Evolutionary conservation across 2,113 vertebrate species (phyloP).

Genomic region (Dermatemys mawii): DNA sequence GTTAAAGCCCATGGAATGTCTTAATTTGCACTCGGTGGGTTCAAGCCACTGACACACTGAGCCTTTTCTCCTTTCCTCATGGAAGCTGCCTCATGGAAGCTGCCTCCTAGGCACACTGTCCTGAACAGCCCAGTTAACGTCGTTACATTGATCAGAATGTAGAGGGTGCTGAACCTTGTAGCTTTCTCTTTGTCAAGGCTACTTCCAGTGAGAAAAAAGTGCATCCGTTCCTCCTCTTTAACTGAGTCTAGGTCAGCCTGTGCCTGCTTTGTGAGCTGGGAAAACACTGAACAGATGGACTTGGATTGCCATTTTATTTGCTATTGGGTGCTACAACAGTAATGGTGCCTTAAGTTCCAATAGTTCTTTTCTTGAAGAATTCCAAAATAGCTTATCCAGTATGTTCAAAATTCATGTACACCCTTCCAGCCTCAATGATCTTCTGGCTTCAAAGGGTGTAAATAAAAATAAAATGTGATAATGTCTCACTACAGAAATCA

Average conservation of each 20-base stretch:
- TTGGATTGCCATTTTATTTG: not conserved
- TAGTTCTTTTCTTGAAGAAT: not conserved
- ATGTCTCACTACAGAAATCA: not conserved
- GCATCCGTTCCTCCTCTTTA: not conserved
- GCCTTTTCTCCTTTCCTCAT: not conserved
- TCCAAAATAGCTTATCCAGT: not conserved
- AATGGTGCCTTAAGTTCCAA: not conserved
- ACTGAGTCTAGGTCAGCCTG: not conserved
- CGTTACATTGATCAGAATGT: not conserved
- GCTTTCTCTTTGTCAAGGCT: not conserved
- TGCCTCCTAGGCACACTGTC: no score
- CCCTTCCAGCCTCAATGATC: not conserved
- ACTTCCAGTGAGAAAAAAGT: fast-evolving
- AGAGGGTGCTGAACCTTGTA: no score
- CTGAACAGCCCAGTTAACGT: no score
- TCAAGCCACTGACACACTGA: not conserved
- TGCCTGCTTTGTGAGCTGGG: not conserved
- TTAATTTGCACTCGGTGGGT: not conserved
- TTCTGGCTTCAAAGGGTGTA: not conserved
- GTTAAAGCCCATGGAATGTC: not conserved
- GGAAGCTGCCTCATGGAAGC: no score
- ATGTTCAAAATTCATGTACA: no score
- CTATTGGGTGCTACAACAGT: not conserved
- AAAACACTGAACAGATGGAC: not conserved
- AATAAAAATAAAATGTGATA: not conserved